These are phyloP conservation scores for Paramormyrops hopkinsi DNA, from an alignment of 2,797 vertebrate species.

Conservation along the genomic window DNA sequence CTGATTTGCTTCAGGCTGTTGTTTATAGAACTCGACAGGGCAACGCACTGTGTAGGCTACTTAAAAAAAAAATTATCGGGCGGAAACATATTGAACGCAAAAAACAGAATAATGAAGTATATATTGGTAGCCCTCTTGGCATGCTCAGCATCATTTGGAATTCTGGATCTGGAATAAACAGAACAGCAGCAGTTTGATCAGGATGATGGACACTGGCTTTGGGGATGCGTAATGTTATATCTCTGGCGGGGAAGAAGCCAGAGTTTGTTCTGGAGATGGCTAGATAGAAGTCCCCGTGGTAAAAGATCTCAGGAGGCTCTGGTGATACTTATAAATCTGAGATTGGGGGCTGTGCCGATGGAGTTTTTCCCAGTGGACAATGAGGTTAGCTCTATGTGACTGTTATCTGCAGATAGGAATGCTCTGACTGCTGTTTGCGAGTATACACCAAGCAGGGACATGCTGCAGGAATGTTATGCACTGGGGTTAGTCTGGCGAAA, in stretches of 20 bases:
- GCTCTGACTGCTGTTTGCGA: background rate
- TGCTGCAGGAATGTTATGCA: background rate
- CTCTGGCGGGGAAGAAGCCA: background rate
- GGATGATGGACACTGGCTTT: background rate
- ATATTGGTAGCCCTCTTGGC: background rate
- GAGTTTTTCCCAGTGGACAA: background rate
- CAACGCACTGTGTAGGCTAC: background rate
- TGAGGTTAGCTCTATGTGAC: background rate
- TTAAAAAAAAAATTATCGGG: background rate
- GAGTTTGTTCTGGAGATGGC: background rate
- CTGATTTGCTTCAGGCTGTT: background rate
- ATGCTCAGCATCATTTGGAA: background rate
- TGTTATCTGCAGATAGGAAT: background rate
- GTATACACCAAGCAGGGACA: background rate
- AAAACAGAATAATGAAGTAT: background rate
- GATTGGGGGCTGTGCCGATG: background rate
- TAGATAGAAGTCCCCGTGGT: background rate
- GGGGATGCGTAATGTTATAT: background rate
- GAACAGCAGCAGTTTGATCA: background rate
- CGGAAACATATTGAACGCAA: background rate
- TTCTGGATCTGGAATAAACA: background rate
- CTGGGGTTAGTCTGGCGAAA: background rate
- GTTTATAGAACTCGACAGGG: background rate
- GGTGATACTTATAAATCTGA: background rate
- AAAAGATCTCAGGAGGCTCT: background rate